Percentiles rank a stretch among this genome's conserved stretches.
Conservation (phyloP, 2,113 vertebrate genomes). For the Hiodon alosoides region DNA sequence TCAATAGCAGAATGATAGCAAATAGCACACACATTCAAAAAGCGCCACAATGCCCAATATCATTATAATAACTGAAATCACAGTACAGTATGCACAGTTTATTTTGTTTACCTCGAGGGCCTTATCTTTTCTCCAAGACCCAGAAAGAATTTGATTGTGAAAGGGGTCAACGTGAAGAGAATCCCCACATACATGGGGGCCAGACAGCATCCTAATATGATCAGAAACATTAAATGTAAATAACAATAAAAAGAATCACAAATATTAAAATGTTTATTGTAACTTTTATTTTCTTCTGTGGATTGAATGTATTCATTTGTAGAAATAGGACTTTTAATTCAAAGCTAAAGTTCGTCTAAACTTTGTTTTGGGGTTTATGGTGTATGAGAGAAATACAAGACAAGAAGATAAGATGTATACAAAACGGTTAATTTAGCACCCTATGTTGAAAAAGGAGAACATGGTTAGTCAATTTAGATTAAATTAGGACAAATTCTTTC, state of each 20-base stretch:
- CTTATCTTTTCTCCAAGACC: constrained; percentile 52
- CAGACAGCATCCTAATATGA: constrained; percentile 42
- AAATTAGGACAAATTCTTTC: no score
- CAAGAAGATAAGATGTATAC: neutral
- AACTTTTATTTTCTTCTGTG: no score
- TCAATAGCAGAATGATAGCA: neutral
- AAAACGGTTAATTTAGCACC: no score
- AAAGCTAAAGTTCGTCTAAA: neutral
- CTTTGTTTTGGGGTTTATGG: no score
- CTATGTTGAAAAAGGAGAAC: no score
- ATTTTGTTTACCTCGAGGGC: constrained; percentile 44
- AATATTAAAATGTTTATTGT: no score
- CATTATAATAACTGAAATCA: neutral
- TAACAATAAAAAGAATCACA: neutral
- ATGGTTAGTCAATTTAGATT: no score
- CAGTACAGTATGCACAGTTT: no score
- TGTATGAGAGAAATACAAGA: neutral
- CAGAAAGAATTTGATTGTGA: constrained; percentile 44
- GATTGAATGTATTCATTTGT: neutral
- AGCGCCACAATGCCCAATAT: no score
- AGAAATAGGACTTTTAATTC: neutral
- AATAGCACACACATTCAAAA: no score
- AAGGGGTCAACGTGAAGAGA: constrained; percentile 47
- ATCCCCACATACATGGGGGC: constrained; percentile 56
- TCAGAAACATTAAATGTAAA: neutral